Base-by-base conservation (phyloP, 1,140 invertebrate species). In the Brachionus manjavacas region DNA sequence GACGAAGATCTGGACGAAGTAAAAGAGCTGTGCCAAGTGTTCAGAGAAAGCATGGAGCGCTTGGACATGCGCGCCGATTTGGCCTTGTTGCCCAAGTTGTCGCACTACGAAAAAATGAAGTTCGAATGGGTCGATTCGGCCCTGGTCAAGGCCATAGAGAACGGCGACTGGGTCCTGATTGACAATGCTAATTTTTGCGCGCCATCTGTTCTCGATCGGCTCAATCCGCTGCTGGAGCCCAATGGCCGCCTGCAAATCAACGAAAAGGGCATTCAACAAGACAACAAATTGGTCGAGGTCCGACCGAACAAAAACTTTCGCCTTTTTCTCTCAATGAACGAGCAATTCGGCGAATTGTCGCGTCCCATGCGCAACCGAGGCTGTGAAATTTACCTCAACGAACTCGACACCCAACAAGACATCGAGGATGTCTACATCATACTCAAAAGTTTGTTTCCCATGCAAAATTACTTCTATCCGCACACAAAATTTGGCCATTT, bases 71-170 rank as follows among this genome's bases (percentile, higher is more conserved):
- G 3, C 8, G 41, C 31, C 0, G 20, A 76, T 4, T 14, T 76
- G 11, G 14, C 9, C 3, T 9, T 49, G 12, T n/a, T 76, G 16
- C 9, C 52, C 39, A 76, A 76, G 11, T 3, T 49, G 41, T 14
- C 23, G 14, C 39, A 76, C 41, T 31, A 76, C 9, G 55, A 81
- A 43, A 68, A 81, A 68, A 81, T 68, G 12, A 85, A 86, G 16
- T 99, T 99, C 90, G 95, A 99, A 89, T 99, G 97, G 97, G 92
- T 97, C 11, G 96, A 99, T 90, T 98, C 96, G 78, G 88, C 95
- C 43, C 92, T 99, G 74, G 94, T 99, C 0, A 94, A 95, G 89
- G 95, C 94, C 86, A 89, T 97, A 80, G 90, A 92, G 86, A 91
- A 94, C 86, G 96, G 96, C 7, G 91, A 93, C 46, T 98, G 96